Percentiles rank a stretch among this genome's conserved stretches.
phyloP scores from a whole-genome alignment of 2,113 vertebrate species.

The Rousettus leschenaultii region DNA sequence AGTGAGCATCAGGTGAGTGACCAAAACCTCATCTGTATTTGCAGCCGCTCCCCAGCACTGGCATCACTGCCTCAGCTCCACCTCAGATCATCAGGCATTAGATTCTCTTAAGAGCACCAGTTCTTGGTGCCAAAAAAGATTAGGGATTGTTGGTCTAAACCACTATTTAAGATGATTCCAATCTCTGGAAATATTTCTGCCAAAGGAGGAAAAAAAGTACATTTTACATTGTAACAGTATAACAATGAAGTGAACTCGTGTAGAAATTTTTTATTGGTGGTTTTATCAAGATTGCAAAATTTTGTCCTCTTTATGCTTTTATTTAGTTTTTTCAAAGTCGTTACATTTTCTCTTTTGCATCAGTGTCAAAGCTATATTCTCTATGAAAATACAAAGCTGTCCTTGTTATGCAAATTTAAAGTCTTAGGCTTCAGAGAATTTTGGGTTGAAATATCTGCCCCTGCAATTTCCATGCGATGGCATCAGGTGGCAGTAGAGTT shows the following conservation, averaged over 20 bases:
- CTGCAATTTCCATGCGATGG: slow-evolving; percentile 58
- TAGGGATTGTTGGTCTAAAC: not conserved
- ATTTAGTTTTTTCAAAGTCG: not conserved
- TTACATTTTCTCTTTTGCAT: slow-evolving; percentile 59
- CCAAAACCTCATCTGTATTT: too few relatives aligned
- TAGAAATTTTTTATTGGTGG: slow-evolving; percentile 10
- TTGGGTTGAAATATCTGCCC: slow-evolving; percentile 21
- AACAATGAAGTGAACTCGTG: not conserved
- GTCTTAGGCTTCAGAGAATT: not conserved
- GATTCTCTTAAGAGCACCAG: too few relatives aligned
- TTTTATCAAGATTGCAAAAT: slow-evolving; percentile 33
- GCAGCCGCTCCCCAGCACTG: too few relatives aligned
- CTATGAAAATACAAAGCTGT: slow-evolving; percentile 21
- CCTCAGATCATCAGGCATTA: too few relatives aligned
- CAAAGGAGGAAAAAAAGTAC: not conserved
- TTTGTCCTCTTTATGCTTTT: not conserved
- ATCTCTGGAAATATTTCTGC: not conserved
- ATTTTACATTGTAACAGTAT: not conserved
- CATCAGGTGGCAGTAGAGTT: slow-evolving; percentile 64
- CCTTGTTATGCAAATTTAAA: slow-evolving; percentile 56
- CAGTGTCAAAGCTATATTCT: slow-evolving; percentile 33
- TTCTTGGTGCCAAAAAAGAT: too few relatives aligned
- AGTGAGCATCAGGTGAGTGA: too few relatives aligned
- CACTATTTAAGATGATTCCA: not conserved
- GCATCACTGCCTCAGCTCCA: too few relatives aligned